phyloP scores from a whole-genome alignment of 2,888 invertebrate genomes.

The Callyntrura guangdongensis region DNA sequence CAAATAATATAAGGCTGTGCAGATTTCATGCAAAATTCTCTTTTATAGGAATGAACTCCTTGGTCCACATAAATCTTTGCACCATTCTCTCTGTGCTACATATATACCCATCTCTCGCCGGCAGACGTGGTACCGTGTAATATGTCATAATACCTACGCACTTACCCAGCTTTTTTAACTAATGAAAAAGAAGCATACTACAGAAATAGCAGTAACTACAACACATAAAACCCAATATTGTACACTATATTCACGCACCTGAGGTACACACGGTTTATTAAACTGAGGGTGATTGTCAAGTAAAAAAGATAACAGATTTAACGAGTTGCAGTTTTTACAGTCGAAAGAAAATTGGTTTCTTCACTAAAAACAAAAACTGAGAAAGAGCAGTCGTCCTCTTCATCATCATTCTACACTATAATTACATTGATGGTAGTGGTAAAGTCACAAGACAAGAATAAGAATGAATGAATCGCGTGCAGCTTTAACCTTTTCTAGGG shows the following conservation, averaged over 20 bases:
- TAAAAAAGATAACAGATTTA: not conserved
- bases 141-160: no score
- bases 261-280: not conserved
- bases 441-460: constrained; percentile 49
- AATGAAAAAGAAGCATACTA: no score
- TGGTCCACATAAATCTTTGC: no score
- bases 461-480: constrained; percentile 61
- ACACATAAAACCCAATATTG: no score
- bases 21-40: no score
- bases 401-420: constrained; percentile 18
- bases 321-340: constrained; percentile 11
- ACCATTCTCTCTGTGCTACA: no score
- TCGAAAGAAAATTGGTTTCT: constrained; percentile 4
- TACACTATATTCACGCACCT: not conserved
- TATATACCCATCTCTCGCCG: no score
- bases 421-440: not conserved
- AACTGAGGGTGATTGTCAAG: not conserved
- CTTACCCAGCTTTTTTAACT: no score
- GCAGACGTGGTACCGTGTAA: no score
- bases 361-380: not conserved
- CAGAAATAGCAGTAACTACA: not conserved
- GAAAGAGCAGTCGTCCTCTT: no score
- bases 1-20: no score
- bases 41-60: no score
- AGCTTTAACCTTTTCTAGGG: not conserved